Conservation (phyloP, 1,140 invertebrate genomes). For the Drosophila punjabiensis region DNA sequence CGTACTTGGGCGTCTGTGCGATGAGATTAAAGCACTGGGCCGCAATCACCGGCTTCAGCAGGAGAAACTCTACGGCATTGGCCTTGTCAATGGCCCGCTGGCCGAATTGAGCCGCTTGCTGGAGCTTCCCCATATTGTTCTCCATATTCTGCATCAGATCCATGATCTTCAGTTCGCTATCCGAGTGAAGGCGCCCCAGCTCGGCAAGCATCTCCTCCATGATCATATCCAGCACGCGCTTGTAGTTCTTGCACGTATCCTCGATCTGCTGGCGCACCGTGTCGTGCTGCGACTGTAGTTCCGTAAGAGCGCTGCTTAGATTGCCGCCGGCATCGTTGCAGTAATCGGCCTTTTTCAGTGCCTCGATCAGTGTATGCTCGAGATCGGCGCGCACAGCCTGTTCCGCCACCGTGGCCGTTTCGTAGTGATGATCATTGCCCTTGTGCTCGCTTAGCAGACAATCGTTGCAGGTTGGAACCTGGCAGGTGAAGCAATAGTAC, state of each 20-base stretch:
- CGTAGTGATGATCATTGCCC: constrained; percentile 91
- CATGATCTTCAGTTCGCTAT: constrained; percentile 95
- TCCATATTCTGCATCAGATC: constrained; percentile 93
- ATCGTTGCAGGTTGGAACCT: constrained; percentile 93
- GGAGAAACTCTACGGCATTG: constrained; percentile 92
- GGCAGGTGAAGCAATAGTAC: constrained; percentile 93
- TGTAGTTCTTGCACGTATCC: constrained; percentile 94
- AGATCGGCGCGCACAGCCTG: constrained; percentile 91
- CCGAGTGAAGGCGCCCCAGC: constrained; percentile 92
- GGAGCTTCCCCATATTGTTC: constrained; percentile 92
- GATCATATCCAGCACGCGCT: constrained; percentile 92
- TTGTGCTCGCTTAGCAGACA: constrained; percentile 93
- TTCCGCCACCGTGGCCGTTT: constrained; percentile 91
- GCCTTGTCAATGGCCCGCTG: constrained; percentile 92
- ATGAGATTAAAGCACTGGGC: constrained; percentile 92
- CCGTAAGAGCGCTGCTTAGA: constrained; percentile 92
- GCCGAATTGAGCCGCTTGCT: constrained; percentile 94
- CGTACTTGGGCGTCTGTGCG: constrained; percentile 92
- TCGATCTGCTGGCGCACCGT: constrained; percentile 93
- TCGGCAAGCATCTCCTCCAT: constrained; percentile 91
- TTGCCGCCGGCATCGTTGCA: constrained; percentile 91
- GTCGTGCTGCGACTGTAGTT: constrained; percentile 94
- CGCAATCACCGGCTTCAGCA: constrained; percentile 91
- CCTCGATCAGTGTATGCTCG: constrained; percentile 89
- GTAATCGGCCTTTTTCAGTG: constrained; percentile 88